These are phyloP conservation scores for Girardinichthys multiradiatus DNA, from an alignment of 2,113 vertebrate species.

Conservation along the genomic window DNA sequence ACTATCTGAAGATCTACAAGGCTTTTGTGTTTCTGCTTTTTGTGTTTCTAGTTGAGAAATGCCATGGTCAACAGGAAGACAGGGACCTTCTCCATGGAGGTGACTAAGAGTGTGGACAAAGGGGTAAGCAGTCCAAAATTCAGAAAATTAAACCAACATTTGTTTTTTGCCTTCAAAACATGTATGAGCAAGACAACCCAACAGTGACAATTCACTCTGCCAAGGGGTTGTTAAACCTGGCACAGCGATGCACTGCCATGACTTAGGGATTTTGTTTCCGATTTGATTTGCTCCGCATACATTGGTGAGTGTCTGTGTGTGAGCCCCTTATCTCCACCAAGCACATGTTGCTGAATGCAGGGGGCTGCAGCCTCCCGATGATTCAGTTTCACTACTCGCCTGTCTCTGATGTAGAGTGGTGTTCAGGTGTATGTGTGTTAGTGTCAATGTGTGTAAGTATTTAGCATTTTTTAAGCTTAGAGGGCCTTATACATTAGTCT, in stretches of 20 bases:
- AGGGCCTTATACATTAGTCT: constrained; percentile 31
- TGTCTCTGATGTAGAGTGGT: constrained; percentile 35
- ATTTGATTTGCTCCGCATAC: constrained; percentile 67
- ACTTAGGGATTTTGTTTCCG: constrained; percentile 67
- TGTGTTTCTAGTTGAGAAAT: constrained; percentile 86
- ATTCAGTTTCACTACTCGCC: constrained; percentile 57
- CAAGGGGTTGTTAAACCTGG: constrained; percentile 59
- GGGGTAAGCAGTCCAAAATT: constrained; percentile 82
- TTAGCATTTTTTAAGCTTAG: constrained; percentile 48
- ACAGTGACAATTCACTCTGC: constrained; percentile 52
- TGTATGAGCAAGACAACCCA: constrained; percentile 45
- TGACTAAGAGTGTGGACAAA: constrained; percentile 98
- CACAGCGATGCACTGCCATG: constrained; percentile 52
- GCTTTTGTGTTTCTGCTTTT: constrained; percentile 4
- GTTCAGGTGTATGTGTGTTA: constrained; percentile 34
- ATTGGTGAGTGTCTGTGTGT: constrained; percentile 63
- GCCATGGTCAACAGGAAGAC: constrained; percentile 99
- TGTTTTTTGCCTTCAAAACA: constrained; percentile 24
- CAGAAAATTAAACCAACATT: constrained; percentile 18
- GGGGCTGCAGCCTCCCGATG: constrained; percentile 51
- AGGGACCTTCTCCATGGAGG: constrained; percentile 96
- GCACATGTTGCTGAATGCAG: constrained; percentile 74
- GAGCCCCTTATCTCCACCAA: constrained; percentile 73
- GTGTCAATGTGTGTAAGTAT: constrained; percentile 14
- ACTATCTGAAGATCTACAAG: neutral